These are phyloP conservation scores for Diorhabda sublineata DNA, from an alignment of 1,140 invertebrate genomes.

Conservation along the genomic window DNA sequence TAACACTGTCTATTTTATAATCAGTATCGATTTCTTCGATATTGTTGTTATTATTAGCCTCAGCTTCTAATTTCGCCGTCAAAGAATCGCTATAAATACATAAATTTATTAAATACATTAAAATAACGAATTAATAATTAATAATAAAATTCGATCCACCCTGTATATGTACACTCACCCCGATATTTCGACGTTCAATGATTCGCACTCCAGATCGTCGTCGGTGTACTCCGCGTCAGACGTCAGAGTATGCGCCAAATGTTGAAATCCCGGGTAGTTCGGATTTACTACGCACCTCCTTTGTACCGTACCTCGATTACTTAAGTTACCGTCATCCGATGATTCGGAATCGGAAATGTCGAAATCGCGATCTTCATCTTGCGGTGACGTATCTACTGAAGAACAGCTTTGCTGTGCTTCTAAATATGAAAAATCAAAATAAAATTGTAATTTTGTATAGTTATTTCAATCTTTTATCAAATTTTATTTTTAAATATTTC, in stretches of 20 bases:
- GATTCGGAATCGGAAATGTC: slow-evolving; percentile 44
- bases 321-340: slow-evolving; percentile 44
- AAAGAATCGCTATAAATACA: slow-evolving; percentile 15
- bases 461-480: no score
- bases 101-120: neutral
- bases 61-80: slow-evolving; percentile 29
- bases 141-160: no score
- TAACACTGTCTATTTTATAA: slow-evolving; percentile 50
- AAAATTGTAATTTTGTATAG: no score
- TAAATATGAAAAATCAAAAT: slow-evolving; percentile 24
- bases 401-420: slow-evolving; percentile 42
- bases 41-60: slow-evolving; percentile 42
- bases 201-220: slow-evolving; percentile 45
- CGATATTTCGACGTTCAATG: no score
- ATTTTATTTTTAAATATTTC: no score
- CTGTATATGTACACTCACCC: no score
- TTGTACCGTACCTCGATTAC: slow-evolving; percentile 26
- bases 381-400: slow-evolving; percentile 41
- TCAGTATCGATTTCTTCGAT: slow-evolving; percentile 24
- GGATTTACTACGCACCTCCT: slow-evolving; percentile 72
- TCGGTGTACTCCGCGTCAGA: slow-evolving; percentile 52
- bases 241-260: slow-evolving; percentile 55
- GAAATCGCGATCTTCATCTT: slow-evolving; percentile 44
- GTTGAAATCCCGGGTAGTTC: slow-evolving; percentile 71
- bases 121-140: no score